These are phyloP conservation scores for Amblyraja radiata DNA, from an alignment of 2,797 vertebrate species.

Conservation along the genomic window DNA sequence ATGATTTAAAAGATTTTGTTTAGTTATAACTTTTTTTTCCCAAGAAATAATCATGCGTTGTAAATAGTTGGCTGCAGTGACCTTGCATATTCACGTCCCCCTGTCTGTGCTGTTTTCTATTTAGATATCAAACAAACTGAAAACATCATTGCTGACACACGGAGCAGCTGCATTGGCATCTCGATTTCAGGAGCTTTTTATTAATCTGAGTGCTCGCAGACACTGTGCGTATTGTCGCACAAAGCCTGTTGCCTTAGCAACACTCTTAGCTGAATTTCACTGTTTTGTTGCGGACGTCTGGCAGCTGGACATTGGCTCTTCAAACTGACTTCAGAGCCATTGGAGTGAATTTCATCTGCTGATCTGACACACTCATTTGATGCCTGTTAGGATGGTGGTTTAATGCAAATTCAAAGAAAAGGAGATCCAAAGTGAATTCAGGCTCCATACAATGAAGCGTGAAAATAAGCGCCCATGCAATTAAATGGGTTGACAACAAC, in stretches of 20 bases:
- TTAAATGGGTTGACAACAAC: neutral
- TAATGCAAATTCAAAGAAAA: neutral
- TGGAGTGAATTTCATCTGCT: conserved; percentile 16
- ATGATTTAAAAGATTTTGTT: neutral
- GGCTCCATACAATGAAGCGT: neutral
- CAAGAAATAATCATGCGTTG: neutral
- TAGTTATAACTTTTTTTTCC: neutral
- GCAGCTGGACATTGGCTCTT: conserved; percentile 16
- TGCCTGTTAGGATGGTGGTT: neutral
- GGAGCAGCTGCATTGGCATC: conserved; percentile 23
- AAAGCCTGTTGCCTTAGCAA: conserved; percentile 29
- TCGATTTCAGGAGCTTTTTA: neutral
- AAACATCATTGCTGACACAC: neutral
- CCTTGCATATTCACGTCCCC: neutral
- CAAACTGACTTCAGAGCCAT: neutral
- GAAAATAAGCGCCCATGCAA: neutral
- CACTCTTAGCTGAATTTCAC: neutral
- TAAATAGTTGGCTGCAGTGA: neutral
- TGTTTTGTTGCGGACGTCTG: neutral
- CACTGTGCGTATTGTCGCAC: neutral
- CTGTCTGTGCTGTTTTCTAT: neutral
- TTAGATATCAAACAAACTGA: neutral
- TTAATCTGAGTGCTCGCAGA: neutral
- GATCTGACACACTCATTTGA: conserved; percentile 12
- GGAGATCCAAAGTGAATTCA: conserved; percentile 13